Base-by-base conservation (phyloP, 2,113 vertebrate species). In the Lasiurus borealis region DNA sequence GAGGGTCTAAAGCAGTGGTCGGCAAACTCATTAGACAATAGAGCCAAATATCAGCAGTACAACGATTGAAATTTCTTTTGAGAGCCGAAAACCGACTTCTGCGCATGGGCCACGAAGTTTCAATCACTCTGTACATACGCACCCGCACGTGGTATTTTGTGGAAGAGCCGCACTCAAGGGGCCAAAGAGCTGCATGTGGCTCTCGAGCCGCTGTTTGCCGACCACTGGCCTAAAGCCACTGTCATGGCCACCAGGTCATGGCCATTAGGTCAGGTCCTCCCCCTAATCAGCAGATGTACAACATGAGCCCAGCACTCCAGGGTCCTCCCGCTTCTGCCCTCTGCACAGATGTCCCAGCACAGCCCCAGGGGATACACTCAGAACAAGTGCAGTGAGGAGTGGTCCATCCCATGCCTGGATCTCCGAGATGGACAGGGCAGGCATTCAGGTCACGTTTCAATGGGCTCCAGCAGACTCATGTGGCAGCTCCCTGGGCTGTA, bases 401-500 rank as follows among this genome's bases (percentile, higher is more conserved):
- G 75, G 5, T 11, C 3, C 31, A 52, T 72, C 72, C 54, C 0
- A 0, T 12, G 48, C 23, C 44, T 15, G 0, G 0, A 14, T 36
- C 57, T 0, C 16, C 50, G 18, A 1, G 46, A 40, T 54, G 57
- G 73, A 64, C 36, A 29, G 46, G 85, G 27, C 64, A 75, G 76
- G 23, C 71, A 5, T 5, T 64, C 0, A 1, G 14, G 8, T 36
- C 50, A 44, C 86, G 54, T 44, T 62, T 73, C 8, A 1, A 19
- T 23, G 36, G 72, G 40, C 10, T 13, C 27, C 52, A 36, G 78
- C 14, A 27, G 31, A 46, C 80, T 44, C 27, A 8, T 23, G 0
- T 7, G 62, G 50, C 36, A 40, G 31, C 29, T 50, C 2, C 81
- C 40, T 1, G 19, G 40, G 23, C 88, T 3, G 5, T 5, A 16